phyloP scores from a whole-genome alignment of 2,113 vertebrate species.

The Chloebia gouldiae region DNA sequence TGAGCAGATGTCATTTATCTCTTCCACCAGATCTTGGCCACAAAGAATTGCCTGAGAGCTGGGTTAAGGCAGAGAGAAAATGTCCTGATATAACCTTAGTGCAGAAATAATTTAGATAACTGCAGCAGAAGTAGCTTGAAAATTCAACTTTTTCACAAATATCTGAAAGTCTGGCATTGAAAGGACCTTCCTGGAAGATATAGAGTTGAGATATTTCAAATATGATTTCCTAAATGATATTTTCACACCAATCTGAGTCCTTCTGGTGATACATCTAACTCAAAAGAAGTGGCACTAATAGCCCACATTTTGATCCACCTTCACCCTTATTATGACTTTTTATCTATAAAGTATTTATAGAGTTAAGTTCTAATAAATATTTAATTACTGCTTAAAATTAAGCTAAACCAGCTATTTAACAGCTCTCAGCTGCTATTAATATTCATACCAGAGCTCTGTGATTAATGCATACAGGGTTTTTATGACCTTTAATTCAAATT shows the following conservation, averaged over 20 bases:
- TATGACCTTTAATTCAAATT: constrained; percentile 61
- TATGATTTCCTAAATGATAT: neutral
- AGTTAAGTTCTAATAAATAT: constrained; percentile 40
- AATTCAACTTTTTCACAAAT: neutral
- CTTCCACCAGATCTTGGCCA: neutral
- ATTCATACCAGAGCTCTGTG: constrained; percentile 35
- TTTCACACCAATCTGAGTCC: neutral
- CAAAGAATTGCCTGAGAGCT: neutral
- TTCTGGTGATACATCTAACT: neutral
- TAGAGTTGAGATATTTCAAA: neutral
- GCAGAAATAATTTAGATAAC: neutral
- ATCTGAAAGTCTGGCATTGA: neutral
- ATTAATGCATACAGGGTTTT: constrained; percentile 52
- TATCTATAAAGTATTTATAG: neutral
- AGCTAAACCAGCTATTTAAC: constrained; percentile 23
- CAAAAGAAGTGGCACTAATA: neutral
- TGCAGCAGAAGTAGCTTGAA: neutral
- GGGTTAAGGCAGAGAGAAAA: neutral
- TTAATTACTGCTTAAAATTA: constrained; percentile 48
- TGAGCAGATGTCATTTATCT: neutral
- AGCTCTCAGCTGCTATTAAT: constrained; percentile 45
- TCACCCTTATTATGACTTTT: neutral
- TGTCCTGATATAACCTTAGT: neutral
- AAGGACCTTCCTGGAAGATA: neutral
- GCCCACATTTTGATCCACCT: neutral